Evolutionary conservation across 2,113 vertebrate genomes (phyloP), one percentile per base, ranked within the genome.

Genomic region (Vicugna pacos): DNA sequence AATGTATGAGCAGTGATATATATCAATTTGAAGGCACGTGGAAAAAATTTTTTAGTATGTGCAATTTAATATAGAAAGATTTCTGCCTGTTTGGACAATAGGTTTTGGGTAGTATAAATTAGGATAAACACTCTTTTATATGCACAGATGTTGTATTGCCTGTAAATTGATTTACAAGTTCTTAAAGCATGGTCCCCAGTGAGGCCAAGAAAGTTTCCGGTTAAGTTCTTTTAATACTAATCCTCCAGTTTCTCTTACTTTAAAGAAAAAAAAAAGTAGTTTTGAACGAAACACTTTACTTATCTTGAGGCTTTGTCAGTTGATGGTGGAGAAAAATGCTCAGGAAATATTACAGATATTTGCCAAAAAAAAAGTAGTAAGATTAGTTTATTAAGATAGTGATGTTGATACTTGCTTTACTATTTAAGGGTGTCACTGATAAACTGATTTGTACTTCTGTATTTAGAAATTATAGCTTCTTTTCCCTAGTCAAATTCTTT

Each of bases 181-280:
- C 98, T 99, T 99, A 99, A 99, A 99, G 98, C 98, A 98, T 98
- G 98, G 98, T 99, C 98, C 98, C 98, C 98, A 98, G 97, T 98
- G 97, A 99, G 98, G 98, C 98, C 98, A 98, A 98, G 98, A 98
- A 99, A 98, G 98, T 99, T 99, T 99, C 98, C 97, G 91, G 98
- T 98, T 98, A 97, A 97, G 95, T 98, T 92, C 97, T 89, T 91
- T 97, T 97, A 96, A 90, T 96, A 94, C 46, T 96, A 38, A 84
- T 93, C 97, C 81, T 96, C 67, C 91, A 83, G 83, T 97, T 98
- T 97, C 98, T 97, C 95, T 97, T 96, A 97, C 85, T 98, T 98
- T 60, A 50, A 91, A 86, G 69, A 86, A 97, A 42, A 65, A 93
- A 95, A 38, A 88, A 75, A 75, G 95, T 96, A 91, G 22, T 93